These are phyloP conservation scores for Eucera pruinosa DNA, from an alignment of 2,888 invertebrate species.

Conservation along the genomic window DNA sequence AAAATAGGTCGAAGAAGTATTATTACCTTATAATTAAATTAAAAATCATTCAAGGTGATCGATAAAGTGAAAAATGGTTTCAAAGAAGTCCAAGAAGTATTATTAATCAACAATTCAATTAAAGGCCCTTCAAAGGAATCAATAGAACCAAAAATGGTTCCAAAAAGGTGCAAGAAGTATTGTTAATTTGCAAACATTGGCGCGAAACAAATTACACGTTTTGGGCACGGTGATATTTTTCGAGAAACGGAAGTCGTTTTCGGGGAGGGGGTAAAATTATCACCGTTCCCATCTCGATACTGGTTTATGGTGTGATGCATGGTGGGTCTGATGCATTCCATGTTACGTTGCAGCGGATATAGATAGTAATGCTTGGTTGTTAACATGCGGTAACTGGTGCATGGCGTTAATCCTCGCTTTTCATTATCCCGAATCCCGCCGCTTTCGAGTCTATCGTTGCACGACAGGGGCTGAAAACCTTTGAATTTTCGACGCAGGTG, in stretches of 20 bases:
- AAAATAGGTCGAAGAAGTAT: too few relatives aligned
- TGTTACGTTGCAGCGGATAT: conserved; percentile 22
- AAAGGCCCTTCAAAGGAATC: too few relatives aligned
- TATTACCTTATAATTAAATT: too few relatives aligned
- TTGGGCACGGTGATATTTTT: neutral
- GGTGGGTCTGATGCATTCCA: neutral
- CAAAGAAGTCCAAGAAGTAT: too few relatives aligned
- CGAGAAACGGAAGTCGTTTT: neutral
- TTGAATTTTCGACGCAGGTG: conserved; percentile 39
- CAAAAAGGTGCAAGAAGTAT: neutral
- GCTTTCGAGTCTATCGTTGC: conserved; percentile 29
- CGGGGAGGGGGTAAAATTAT: neutral
- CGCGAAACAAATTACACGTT: neutral
- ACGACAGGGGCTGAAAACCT: conserved; percentile 46
- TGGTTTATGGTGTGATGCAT: neutral
- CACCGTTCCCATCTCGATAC: neutral
- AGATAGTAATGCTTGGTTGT: conserved; percentile 50
- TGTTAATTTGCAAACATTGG: neutral
- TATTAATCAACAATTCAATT: too few relatives aligned
- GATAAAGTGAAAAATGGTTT: too few relatives aligned
- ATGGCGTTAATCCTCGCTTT: conserved; percentile 63
- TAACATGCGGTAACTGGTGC: conserved; percentile 56
- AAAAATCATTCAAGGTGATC: too few relatives aligned
- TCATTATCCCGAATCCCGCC: conserved; percentile 52
- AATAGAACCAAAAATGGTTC: neutral